Evolutionary conservation across 1,140 invertebrate genomes (phyloP).

Genomic region (Dendroctonus valens): DNA sequence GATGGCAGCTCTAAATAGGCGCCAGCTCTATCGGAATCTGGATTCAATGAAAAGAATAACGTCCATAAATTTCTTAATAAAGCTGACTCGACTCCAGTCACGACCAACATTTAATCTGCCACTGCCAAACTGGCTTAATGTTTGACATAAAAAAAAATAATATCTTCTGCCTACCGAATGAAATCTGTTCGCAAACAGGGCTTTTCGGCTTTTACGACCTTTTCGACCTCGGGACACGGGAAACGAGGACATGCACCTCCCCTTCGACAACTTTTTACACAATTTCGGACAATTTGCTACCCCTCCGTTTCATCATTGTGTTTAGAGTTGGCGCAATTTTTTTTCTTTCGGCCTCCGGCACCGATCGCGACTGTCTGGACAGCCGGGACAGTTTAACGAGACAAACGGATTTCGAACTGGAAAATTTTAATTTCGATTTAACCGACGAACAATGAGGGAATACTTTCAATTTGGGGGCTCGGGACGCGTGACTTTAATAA

Average conservation of each 20-base stretch:
- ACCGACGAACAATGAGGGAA: no score
- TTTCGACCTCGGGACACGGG: neutral
- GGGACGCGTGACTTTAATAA: no score
- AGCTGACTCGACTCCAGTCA: conserved; percentile 5
- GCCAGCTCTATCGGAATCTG: no score
- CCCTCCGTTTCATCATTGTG: conserved; percentile 17
- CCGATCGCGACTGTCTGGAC: neutral
- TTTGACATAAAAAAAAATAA: conserved; percentile 18
- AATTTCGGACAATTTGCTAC: conserved; percentile 22
- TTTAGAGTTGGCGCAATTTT: conserved; percentile 7
- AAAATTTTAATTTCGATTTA: no score
- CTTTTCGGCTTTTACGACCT: conserved; percentile 27
- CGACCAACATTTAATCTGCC: conserved; percentile 12
- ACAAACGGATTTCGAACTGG: neutral
- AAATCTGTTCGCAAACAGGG: conserved; percentile 24
- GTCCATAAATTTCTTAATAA: conserved; percentile 2
- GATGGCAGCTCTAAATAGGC: no score
- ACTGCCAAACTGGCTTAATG: conserved; percentile 13
- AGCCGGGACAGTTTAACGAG: neutral
- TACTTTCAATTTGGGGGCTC: no score
- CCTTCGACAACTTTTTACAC: conserved; percentile 27
- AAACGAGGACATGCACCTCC: neutral
- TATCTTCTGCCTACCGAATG: conserved; percentile 15
- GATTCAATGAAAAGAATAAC: no score
- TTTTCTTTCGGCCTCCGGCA: conserved; percentile 9